Base-by-base conservation (phyloP, 2,888 invertebrate species). In the Macaria liturata region DNA sequence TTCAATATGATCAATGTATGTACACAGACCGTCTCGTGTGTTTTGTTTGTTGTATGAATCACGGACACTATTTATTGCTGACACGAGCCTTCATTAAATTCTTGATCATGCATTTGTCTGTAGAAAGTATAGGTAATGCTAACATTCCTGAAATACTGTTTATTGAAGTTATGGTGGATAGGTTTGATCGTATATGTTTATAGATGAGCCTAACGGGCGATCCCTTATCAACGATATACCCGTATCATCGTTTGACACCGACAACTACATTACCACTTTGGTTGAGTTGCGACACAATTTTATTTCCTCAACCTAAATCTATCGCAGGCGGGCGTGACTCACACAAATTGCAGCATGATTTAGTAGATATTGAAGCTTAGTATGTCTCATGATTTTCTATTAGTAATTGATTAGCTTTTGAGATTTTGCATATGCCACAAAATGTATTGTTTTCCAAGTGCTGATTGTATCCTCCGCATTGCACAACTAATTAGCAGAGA, bases 161-260 rank as follows among this genome's bases (percentile, higher is more conserved):
- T 1, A 20, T 20, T 1, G 20, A 20, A 20, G 20, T 20, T 20
- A n/a, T n/a, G n/a, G 34, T 34, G 34, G 4, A 37, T 37, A 37
- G 34, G 34, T 37, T 20, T 20, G 34, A 37, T 37, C 7, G 5
- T 37, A 6, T 37, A 7, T 6, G 8, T 39, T 30, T 42, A 42
- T n/a, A 9, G n/a, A 5, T 68, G 72, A 63, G 66, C 66, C 66
- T 70, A 70, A 69, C 57, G 55, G 71, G 72, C 72, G 74, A 75
- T 75, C 70, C 69, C 50, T 66, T 68, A 46, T 74, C 78, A 72
- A 76, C 65, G 71, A 76, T 74, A 72, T 40, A 55, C 82, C 81
- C 81, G 82, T 80, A 83, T 78, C 75, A 81, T 76, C 74, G 74
- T 78, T 79, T 81, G 78, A 80, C 75, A 77, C 72, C 69, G 69